A percentile compares a stretch with the other conserved stretches of the same genome.
phyloP scores from a whole-genome alignment of 2,113 vertebrate genomes.

The Chlamydotis undulata region DNA sequence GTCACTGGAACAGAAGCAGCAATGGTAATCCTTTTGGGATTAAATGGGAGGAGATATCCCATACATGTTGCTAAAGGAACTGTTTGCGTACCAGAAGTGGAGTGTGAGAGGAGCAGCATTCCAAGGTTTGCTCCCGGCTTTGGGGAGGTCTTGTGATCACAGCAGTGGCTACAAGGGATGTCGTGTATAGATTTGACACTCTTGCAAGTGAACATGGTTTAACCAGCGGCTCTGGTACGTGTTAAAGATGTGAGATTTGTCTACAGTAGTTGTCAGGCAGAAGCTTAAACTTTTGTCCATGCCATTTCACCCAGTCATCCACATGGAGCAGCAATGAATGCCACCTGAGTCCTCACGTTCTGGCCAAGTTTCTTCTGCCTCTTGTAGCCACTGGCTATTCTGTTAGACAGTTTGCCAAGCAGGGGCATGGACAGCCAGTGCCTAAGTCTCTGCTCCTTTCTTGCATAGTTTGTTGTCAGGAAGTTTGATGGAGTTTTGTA shows the following conservation, averaged over 20 bases:
- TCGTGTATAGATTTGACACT: background rate
- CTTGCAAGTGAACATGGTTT: background rate
- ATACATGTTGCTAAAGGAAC: background rate
- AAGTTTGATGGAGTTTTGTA: background rate
- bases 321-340: background rate
- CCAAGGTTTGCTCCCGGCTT: background rate
- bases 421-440: accelerated
- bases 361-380: background rate
- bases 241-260: background rate
- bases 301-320: background rate
- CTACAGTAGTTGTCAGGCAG: background rate
- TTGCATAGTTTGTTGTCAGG: background rate
- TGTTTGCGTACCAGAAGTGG: background rate
- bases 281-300: background rate
- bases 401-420: background rate
- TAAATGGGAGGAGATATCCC: background rate
- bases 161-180: background rate
- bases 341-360: background rate
- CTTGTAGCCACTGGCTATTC: background rate
- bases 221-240: background rate
- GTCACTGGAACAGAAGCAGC: background rate
- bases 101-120: background rate
- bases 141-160: background rate
- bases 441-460: background rate
- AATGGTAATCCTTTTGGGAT: background rate